Percentiles rank a stretch among this genome's conserved stretches.
phyloP scores from a whole-genome alignment of 1,140 invertebrate species.

The Hirudo medicinalis region DNA sequence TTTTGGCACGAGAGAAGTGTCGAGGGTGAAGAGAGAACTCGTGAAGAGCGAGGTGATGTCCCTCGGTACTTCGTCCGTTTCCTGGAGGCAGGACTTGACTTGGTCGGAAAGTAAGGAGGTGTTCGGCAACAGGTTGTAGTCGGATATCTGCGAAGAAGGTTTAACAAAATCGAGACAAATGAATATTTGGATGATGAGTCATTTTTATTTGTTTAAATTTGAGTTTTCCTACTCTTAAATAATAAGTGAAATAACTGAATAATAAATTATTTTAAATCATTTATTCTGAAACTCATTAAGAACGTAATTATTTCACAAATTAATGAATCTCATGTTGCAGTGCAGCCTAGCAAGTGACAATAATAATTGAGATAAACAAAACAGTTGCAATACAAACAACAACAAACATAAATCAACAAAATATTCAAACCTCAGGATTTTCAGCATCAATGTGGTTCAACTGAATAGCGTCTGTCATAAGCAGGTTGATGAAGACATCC shows the following conservation, averaged over 20 bases:
- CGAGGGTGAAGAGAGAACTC: constrained; percentile 70
- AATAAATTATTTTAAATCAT: no score
- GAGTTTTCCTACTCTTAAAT: no score
- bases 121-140: constrained; percentile 83
- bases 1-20: constrained; percentile 68
- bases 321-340: no score
- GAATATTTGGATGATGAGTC: no score
- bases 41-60: constrained; percentile 76
- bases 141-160: constrained; percentile 55
- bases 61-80: constrained; percentile 60
- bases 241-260: no score
- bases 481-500: constrained; percentile 72
- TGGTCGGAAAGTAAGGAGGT: constrained; percentile 65
- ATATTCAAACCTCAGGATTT: constrained; percentile 65
- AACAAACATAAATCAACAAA: neutral
- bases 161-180: no score
- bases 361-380: no score
- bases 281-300: no score
- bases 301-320: no score
- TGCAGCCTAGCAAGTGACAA: no score
- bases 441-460: constrained; percentile 73
- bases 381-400: neutral
- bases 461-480: constrained; percentile 55
- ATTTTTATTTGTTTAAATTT: no score
- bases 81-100: constrained; percentile 69